A percentile compares a stretch with the other conserved stretches of the same genome.
phyloP scores from a whole-genome alignment of 2,888 invertebrate species.

The Allolobophora icterica region DNA sequence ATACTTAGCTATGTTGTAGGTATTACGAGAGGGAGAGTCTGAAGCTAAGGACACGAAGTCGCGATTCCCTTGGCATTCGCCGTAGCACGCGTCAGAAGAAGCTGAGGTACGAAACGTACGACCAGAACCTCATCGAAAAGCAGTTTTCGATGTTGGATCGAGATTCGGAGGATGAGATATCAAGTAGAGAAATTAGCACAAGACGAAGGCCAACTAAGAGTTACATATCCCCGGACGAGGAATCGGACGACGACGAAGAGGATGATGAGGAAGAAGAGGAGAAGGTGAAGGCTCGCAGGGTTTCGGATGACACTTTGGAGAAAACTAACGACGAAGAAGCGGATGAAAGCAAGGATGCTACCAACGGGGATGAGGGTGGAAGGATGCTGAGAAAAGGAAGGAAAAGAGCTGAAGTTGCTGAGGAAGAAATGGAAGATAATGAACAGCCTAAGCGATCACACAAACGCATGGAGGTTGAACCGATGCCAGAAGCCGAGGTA shows the following conservation, averaged over 20 bases:
- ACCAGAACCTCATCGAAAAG: conserved; percentile 52
- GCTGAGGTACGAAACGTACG: conserved; percentile 54
- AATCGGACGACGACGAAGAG: background rate
- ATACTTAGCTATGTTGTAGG: background rate
- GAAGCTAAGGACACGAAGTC: background rate
- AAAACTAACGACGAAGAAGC: conserved; percentile 4
- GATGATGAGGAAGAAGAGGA: conserved; percentile 34
- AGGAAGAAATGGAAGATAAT: conserved; percentile 32
- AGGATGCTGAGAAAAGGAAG: background rate
- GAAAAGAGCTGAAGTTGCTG: conserved; percentile 26
- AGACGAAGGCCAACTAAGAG: background rate
- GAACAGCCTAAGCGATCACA: conserved; percentile 12
- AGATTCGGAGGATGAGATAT: background rate
- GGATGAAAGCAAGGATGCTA: conserved; percentile 24
- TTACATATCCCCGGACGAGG: background rate
- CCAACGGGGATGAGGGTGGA: background rate
- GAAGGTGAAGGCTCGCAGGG: background rate
- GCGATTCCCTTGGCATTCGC: conserved; percentile 39
- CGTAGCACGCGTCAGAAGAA: conserved; percentile 56
- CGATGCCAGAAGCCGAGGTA: conserved; percentile 33
- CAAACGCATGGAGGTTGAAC: conserved; percentile 33
- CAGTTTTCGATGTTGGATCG: conserved; percentile 34
- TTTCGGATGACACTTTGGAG: background rate
- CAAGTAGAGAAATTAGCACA: background rate
- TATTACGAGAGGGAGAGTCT: conserved; percentile 12